These are phyloP conservation scores for Metaphire vulgaris DNA, from an alignment of 1,140 invertebrate species.

Conservation along the genomic window DNA sequence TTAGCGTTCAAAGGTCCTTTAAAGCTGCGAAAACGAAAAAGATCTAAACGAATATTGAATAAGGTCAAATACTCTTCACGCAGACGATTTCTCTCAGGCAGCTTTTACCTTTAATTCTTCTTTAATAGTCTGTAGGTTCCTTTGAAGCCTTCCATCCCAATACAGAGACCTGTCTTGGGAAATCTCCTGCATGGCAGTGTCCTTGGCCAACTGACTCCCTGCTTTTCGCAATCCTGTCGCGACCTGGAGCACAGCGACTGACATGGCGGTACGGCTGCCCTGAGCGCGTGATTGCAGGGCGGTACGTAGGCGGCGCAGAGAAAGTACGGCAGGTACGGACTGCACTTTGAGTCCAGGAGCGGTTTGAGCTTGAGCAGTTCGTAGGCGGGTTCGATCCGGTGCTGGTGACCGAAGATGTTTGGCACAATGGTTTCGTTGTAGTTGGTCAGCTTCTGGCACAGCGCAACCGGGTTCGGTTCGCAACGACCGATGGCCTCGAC, in stretches of 20 bases:
- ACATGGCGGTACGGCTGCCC: neutral
- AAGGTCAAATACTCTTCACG: no score
- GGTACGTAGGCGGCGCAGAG: neutral
- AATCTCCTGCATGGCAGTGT: neutral
- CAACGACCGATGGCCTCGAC: no score
- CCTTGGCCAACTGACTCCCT: neutral
- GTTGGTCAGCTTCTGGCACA: neutral
- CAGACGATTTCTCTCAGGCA: no score
- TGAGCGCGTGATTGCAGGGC: conserved; percentile 28
- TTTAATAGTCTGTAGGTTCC: no score
- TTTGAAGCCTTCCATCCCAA: no score
- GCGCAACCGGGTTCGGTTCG: neutral
- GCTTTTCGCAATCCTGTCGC: neutral
- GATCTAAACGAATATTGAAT: no score
- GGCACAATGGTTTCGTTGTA: neutral
- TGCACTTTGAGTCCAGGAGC: neutral
- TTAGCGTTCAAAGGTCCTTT: no score
- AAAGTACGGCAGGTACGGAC: neutral
- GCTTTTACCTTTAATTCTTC: no score
- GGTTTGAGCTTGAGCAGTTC: neutral
- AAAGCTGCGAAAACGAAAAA: no score
- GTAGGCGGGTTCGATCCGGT: neutral
- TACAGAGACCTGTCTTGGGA: neutral
- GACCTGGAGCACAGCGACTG: neutral
- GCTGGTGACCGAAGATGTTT: neutral